These are phyloP conservation scores for Typhlichthys subterraneus DNA, from an alignment of 2,797 vertebrate genomes.

Conservation along the genomic window DNA sequence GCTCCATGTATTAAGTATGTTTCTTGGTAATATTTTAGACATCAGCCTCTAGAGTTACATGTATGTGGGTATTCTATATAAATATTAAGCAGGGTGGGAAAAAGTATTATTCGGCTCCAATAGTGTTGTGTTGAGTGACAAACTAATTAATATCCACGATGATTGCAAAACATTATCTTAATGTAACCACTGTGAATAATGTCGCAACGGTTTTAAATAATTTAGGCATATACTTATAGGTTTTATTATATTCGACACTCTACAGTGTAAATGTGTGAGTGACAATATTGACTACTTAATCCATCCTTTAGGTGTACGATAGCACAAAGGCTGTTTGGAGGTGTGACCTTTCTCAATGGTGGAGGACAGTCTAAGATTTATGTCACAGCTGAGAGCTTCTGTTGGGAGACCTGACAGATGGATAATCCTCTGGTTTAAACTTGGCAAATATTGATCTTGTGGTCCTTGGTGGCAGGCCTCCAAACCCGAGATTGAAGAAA, in stretches of 20 bases:
- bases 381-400: constrained; percentile 80
- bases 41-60: no score
- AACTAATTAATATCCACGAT: no score
- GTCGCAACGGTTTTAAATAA: constrained; percentile 3
- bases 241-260: constrained; percentile 33
- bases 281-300: constrained; percentile 66
- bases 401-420: constrained; percentile 77
- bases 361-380: constrained; percentile 78
- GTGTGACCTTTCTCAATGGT: constrained; percentile 74
- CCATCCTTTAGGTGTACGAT: constrained; percentile 61
- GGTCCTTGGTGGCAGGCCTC: constrained; percentile 71
- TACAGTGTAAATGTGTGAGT: constrained; percentile 42
- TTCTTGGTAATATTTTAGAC: no score
- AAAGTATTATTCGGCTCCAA: no score
- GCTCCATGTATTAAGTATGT: no score
- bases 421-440: constrained; percentile 86
- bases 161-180: neutral
- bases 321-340: constrained; percentile 66
- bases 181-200: neutral
- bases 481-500: constrained; percentile 77
- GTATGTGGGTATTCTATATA: no score
- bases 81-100: no score
- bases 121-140: no score
- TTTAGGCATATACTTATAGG: constrained; percentile 8
- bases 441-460: constrained; percentile 84